Percentiles rank a stretch among this genome's conserved stretches.
Evolutionary conservation across 2,797 vertebrate genomes (phyloP).

Genomic region (Chaenodraco wilsoni): DNA sequence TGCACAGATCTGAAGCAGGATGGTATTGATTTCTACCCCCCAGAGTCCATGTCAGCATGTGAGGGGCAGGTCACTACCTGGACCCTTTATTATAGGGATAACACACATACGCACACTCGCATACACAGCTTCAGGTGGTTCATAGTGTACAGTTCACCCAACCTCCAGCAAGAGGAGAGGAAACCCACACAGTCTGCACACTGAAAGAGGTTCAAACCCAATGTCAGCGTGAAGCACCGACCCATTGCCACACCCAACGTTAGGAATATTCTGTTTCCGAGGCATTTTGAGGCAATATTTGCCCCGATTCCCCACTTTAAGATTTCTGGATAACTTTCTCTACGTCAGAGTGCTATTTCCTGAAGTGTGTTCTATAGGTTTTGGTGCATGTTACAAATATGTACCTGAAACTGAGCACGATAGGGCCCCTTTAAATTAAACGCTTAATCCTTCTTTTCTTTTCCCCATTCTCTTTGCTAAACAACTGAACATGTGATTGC

Average conservation of each 20-base stretch:
- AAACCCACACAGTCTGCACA: conserved; percentile 11
- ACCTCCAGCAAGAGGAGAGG: background rate
- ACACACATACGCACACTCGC: background rate
- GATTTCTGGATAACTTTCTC: background rate
- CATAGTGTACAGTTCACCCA: background rate
- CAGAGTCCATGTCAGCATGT: conserved; percentile 12
- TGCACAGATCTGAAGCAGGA: background rate
- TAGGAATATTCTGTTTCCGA: background rate
- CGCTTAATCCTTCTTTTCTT: no score
- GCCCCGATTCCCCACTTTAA: background rate
- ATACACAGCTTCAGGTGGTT: background rate
- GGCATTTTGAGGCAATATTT: no score
- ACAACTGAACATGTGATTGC: background rate
- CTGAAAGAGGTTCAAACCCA: conserved; percentile 4
- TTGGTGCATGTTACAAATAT: no score
- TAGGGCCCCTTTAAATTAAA: no score
- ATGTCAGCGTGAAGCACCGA: background rate
- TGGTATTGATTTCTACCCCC: conserved; percentile 5
- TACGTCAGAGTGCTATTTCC: no score
- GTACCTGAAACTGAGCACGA: no score
- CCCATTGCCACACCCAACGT: background rate
- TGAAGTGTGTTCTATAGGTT: no score
- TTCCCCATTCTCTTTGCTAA: background rate
- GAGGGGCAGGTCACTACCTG: conserved; percentile 14
- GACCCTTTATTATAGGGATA: background rate